Evolutionary conservation across 35 echinoderm and acorn worm species (phyloP), one percentile per base, ranked within the genome.

Genomic region (Eucidaris tribuloides): DNA sequence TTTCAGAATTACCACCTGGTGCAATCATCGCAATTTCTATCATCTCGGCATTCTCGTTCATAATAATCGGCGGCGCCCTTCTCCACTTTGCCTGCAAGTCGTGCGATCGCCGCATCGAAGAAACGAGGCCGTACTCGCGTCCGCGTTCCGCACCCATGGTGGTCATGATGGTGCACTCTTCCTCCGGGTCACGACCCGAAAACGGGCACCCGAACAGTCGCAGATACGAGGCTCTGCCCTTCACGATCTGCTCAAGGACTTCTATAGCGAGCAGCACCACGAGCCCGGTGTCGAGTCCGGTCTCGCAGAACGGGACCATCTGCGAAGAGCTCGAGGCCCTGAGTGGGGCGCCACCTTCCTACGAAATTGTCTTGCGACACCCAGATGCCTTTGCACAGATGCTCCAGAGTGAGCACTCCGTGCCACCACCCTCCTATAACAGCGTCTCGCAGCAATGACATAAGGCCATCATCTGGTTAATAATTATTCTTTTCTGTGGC

Each of bases 371-470:
- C 35, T 44, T 74, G 68, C 68, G 68, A 43, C 68, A 74, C 68
- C 68, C 68, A 74, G 68, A 74, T 74, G 68, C 68, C 68, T 74
- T 74, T 74, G 68, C 68, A 33, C 68, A 74, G 41, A 74, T 74
- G 68, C 68, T 74, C 33, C 68, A 74, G 37, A 74, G 68, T 36
- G 48, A 52, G n/a, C 48, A 52, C n/a, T 27, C 37, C 28, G 28
- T 34, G 28, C 68, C 68, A 40, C 68, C 68, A 6, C 68, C 68
- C 14, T 74, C 68, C 15, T 74, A 74, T 74, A 74, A 74, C 40
- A 35, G 68, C 68, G 37, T 74, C 68, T 74, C 68, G 68, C 68
- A 74, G 20, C 68, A 74, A 74, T 74, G 68, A 74, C 68, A 40
- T 74, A 74, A 74, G 68, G 68, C 44, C 38, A 33, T 74, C 68